Evolutionary conservation across 2,113 vertebrate species (phyloP), one percentile per base, ranked within the genome.

Genomic region (Rhipidura dahli): DNA sequence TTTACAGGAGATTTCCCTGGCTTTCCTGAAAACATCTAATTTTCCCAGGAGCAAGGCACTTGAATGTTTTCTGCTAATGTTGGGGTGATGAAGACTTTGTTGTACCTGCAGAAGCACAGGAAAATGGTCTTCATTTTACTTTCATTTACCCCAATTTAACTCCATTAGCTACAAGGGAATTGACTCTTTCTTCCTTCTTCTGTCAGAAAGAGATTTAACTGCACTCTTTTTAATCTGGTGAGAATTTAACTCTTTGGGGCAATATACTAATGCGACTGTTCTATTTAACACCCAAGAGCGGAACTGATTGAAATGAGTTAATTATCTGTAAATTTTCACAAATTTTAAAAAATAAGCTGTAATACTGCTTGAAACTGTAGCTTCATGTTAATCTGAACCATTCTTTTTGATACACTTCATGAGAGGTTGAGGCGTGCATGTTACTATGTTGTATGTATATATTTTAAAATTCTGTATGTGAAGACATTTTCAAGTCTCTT

Each of bases 341-440:
- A 57, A 70, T 61, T 44, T 45, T 6, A 49, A 75, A 49, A 75
- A 77, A 69, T 51, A 23, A 90, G 4, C 19, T 63, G 1, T 44
- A 35, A 31, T 23, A 10, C 37, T 35, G 27, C 49, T 59, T 66
- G 51, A 53, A 78, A 42, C 28, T 45, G 15, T 56, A 40, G 50
- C 42, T 91, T 87, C 21, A 5, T 50, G 11, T 82, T 45, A 26
- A 37, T 68, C 24, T n/a, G 31, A 45, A 30, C 20, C 15, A 2
- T 70, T 66, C 9, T 30, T 65, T 13, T 57, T 44, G 4, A 30
- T 56, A 4, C 1, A 6, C 11, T 60, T 39, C 9, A 6, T 15
- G 33, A 69, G 40, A 70, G 9, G 15, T 21, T 61, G 56, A 66
- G 23, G 15, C 1, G 0, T 14, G 15, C 0, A 0, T 57, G 28